Conservation (phyloP, 2,888 invertebrate species). For the Drosophila kokeensis region DNA sequence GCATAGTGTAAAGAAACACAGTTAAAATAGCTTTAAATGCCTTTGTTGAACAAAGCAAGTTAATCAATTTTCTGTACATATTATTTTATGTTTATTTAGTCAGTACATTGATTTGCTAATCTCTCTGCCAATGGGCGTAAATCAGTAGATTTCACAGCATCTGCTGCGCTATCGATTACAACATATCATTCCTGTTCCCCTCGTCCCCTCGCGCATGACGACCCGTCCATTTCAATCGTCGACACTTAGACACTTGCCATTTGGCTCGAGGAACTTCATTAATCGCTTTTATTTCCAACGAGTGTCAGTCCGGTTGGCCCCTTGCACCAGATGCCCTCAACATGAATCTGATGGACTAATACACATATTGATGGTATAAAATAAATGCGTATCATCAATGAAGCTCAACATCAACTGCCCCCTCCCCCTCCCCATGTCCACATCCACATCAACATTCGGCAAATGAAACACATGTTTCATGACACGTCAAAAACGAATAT, state of each 20-base stretch:
- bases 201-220: neutral
- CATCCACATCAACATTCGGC: neutral
- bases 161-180: conserved; percentile 51
- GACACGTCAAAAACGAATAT: conserved; percentile 59
- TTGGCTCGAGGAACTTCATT: conserved; percentile 67
- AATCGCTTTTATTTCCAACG: conserved; percentile 63
- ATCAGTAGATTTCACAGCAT: conserved; percentile 29
- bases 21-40: neutral
- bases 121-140: conserved; percentile 25
- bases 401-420: conserved; percentile 12
- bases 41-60: neutral
- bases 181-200: neutral
- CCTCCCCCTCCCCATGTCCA: accelerated
- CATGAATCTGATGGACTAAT: conserved; percentile 48
- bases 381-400: conserved; percentile 54
- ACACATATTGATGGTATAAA: conserved; percentile 47
- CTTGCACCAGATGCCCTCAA: conserved; percentile 54
- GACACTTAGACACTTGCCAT: conserved; percentile 69
- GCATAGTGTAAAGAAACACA: neutral
- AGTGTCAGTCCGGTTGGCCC: conserved; percentile 48
- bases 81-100: conserved; percentile 8
- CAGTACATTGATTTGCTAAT: conserved; percentile 27
- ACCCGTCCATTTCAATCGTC: conserved; percentile 30
- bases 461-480: conserved; percentile 69
- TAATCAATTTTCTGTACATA: neutral